These are phyloP conservation scores for Sericinus montela DNA, from an alignment of 2,888 invertebrate species.

Conservation along the genomic window DNA sequence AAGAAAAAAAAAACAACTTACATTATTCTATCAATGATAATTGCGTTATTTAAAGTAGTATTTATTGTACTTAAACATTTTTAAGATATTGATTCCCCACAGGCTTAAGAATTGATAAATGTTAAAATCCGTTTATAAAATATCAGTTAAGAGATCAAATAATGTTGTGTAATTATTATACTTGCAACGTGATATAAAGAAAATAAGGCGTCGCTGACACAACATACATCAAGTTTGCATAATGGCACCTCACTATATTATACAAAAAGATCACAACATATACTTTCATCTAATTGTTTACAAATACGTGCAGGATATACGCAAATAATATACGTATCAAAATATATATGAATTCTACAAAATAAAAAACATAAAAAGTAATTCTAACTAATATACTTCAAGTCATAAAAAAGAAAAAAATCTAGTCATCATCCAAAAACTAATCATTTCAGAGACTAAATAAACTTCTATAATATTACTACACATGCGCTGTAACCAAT, in stretches of 20 bases:
- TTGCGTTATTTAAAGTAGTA: not conserved
- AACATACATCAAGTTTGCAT: conserved; percentile 54
- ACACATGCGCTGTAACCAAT: not conserved
- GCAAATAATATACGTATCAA: conserved; percentile 24
- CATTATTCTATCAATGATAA: too few species aligned
- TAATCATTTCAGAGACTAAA: too few species aligned
- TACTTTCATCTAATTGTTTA: conserved; percentile 30
- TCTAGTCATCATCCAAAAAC: too few species aligned
- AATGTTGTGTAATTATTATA: conserved; percentile 34
- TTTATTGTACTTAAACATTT: not conserved
- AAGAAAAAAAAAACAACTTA: too few species aligned
- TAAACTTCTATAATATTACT: too few species aligned
- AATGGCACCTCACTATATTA: conserved; percentile 72
- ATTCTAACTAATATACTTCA: too few species aligned
- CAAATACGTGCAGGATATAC: conserved; percentile 12
- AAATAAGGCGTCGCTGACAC: conserved; percentile 54
- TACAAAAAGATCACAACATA: conserved; percentile 56
- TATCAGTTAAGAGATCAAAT: conserved; percentile 45
- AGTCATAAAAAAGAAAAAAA: too few species aligned
- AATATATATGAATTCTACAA: too few species aligned
- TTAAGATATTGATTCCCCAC: too few species aligned
- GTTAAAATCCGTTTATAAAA: too few species aligned
- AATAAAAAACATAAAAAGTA: not conserved
- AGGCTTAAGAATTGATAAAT: too few species aligned
- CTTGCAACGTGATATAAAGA: conserved; percentile 44